phyloP scores from a whole-genome alignment of 2,113 vertebrate species.

The Tinamus guttatus region DNA sequence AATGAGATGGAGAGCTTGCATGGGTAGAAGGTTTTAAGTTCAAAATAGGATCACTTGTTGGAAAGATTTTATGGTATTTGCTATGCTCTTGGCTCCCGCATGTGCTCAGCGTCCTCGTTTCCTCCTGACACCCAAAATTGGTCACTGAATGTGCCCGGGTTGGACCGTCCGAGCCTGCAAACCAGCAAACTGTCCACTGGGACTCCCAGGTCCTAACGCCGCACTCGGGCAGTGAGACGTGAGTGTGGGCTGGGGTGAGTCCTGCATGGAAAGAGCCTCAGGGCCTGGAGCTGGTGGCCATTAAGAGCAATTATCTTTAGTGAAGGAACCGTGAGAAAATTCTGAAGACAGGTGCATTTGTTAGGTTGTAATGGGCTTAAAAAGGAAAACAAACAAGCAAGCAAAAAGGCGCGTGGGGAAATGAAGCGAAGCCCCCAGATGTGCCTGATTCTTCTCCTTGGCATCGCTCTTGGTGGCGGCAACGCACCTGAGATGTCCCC shows the following conservation, averaged over 20 bases:
- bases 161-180: not conserved
- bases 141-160: not conserved
- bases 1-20: not conserved
- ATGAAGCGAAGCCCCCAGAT: not conserved
- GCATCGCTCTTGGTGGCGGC: not conserved
- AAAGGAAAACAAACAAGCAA: not conserved
- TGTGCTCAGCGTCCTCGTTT: not conserved
- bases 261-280: not conserved
- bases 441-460: not conserved
- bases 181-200: not conserved
- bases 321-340: not conserved
- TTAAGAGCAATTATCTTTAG: not conserved
- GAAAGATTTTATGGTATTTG: not conserved
- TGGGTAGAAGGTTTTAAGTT: not conserved
- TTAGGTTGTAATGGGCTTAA: not conserved
- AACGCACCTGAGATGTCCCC: rapidly evolving
- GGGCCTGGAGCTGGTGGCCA: not conserved
- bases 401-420: rapidly evolving
- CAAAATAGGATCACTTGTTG: not conserved
- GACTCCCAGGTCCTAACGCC: not conserved
- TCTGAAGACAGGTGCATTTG: not conserved
- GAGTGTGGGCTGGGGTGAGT: not conserved
- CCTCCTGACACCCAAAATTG: not conserved
- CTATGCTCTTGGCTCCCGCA: not conserved
- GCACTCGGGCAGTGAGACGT: not conserved